Evolutionary conservation across 2,113 vertebrate genomes (phyloP), one percentile per base, ranked within the genome.

Genomic region (Tylochromis polylepis): DNA sequence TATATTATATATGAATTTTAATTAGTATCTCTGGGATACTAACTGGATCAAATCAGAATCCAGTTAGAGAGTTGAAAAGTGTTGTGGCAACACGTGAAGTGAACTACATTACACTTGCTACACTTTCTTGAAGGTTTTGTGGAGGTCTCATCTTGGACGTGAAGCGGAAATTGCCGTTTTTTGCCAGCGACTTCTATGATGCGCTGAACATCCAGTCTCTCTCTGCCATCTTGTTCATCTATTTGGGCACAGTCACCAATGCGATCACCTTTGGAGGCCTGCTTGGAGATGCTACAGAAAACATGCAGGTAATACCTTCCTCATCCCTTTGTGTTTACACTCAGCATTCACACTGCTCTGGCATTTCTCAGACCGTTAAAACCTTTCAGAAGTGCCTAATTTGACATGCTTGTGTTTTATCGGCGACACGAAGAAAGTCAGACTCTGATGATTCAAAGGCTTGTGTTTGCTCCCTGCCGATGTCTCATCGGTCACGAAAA

Each of bases 251-350:
- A 0, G 98, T 99, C 87, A 99, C 98, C 88, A 99, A 99, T 0
- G 99, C 99, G 3, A 99, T 99, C 97, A 99, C 99, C 3, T 99
- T 99, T 14, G 99, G 98, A 86, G 99, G 99, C 1, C 94, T 99
- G 80, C 97, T 99, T 2, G 99, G 99, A 20, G 99, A 99, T 9
- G 99, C 99, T 11, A 99, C 99, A 0, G 98, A 99, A 2, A 99
- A 97, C 96, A 99, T 99, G 99, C 99, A 99, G 98, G 99, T 99
- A 82, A 93, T 93, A 18, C 11, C 4, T 10, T 16, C 29, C 5
- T 31, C 16, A 2, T 29, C 34, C 22, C 15, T 81, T 49, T 46
- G 22, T 72, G 5, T 18, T 72, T 29, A 72, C 16, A 29, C 41
- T 22, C 24, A 43, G 9, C 67, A 27, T 72, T 72, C 67, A 29